Evolutionary conservation across 2,797 vertebrate genomes (phyloP).

Genomic region (Mionectes olivaceus): DNA sequence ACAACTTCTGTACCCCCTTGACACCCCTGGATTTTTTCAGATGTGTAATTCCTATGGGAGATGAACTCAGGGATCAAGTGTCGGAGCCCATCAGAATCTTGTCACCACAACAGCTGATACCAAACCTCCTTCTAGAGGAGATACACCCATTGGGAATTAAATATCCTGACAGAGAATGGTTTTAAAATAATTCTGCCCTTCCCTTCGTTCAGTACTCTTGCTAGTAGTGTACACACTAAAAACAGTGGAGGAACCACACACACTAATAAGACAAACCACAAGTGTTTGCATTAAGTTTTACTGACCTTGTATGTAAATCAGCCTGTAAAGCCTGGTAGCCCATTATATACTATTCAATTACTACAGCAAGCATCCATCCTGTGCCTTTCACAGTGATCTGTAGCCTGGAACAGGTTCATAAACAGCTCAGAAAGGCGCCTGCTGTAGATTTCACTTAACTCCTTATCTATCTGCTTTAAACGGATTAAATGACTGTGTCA

Average conservation of each 20-base stretch:
- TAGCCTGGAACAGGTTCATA: conserved; percentile 26
- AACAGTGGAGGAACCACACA: background rate
- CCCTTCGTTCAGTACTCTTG: background rate
- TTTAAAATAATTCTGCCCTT: background rate
- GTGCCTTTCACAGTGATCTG: conserved; percentile 19
- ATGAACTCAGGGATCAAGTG: background rate
- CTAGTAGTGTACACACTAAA: background rate
- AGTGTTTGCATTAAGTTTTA: background rate
- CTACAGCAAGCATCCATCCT: background rate
- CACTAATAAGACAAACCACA: background rate
- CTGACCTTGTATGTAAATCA: background rate
- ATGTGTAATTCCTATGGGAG: background rate
- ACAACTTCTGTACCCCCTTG: background rate
- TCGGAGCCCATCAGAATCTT: background rate
- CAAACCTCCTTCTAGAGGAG: background rate
- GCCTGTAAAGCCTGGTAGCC: background rate
- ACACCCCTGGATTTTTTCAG: background rate
- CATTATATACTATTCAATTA: background rate
- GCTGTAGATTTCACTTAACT: conserved; percentile 55
- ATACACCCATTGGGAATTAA: background rate
- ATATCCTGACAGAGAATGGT: background rate
- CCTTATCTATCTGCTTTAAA: conserved; percentile 60
- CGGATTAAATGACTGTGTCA: conserved; percentile 30
- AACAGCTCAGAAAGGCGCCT: background rate
- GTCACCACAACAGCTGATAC: background rate